Percentiles rank a stretch among this genome's conserved stretches.
Evolutionary conservation across 1,140 invertebrate genomes (phyloP).

Genomic region (Eufriesea mexicana): DNA sequence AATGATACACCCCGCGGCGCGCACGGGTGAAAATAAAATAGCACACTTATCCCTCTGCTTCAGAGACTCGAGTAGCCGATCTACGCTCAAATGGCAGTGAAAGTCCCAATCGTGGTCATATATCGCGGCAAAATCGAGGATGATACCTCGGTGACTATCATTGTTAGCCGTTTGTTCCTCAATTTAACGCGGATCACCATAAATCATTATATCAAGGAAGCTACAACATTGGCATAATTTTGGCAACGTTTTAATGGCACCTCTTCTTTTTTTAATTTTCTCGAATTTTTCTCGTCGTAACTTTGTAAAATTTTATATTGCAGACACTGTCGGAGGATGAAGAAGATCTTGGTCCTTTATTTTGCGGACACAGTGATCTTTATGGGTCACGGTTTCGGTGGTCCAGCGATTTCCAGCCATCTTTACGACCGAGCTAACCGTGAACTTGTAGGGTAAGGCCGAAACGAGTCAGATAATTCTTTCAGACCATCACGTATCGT

Average conservation of each 20-base stretch:
- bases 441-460: constrained; percentile 6
- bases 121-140: background rate
- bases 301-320: no score
- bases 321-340: background rate
- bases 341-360: background rate
- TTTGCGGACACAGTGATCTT: background rate
- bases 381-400: background rate
- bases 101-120: background rate
- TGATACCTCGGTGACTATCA: no score
- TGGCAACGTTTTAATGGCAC: no score
- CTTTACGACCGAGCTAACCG: background rate
- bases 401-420: background rate
- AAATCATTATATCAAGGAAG: no score
- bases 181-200: no score
- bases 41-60: background rate
- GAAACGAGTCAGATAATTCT: background rate
- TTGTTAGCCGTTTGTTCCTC: no score
- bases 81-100: background rate
- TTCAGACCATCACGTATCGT: background rate
- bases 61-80: background rate
- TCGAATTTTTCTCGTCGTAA: background rate
- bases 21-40: constrained; percentile 31
- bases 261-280: no score
- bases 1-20: constrained; percentile 9
- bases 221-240: no score